phyloP scores from a whole-genome alignment of 1,140 invertebrate genomes.

The Nephotettix cincticeps region DNA sequence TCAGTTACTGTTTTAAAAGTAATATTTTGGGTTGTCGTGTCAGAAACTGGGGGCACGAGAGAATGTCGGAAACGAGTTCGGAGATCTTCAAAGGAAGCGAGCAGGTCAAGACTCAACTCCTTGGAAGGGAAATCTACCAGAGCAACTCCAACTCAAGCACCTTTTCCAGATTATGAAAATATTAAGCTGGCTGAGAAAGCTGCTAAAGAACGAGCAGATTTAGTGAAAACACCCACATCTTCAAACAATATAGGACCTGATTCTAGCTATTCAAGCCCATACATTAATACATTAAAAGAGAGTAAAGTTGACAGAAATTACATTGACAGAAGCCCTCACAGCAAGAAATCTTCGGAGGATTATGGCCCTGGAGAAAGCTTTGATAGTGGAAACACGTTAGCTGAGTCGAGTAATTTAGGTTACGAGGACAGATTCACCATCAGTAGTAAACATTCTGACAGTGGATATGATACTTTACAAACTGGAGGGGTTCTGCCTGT shows the following conservation, averaged over 20 bases:
- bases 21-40: conserved; percentile 1
- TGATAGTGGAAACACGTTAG: conserved; percentile 11
- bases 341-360: background rate
- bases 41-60: conserved; percentile 25
- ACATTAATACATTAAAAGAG: background rate
- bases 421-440: conserved; percentile 19
- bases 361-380: conserved; percentile 13
- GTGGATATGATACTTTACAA: conserved; percentile 48
- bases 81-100: conserved; percentile 22
- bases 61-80: conserved; percentile 30
- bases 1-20: too few species aligned
- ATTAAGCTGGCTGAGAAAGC: background rate
- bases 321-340: background rate
- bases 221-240: background rate
- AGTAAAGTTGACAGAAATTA: background rate
- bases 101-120: conserved; percentile 23
- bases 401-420: conserved; percentile 2
- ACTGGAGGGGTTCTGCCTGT: conserved; percentile 17
- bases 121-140: conserved; percentile 21
- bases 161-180: conserved; percentile 25
- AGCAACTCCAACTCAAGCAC: background rate
- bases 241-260: background rate
- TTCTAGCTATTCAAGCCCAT: conserved; percentile 1
- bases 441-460: conserved; percentile 44
- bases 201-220: background rate